Conservation (phyloP, 2,797 vertebrate genomes). For the Coendou prehensilis region DNA sequence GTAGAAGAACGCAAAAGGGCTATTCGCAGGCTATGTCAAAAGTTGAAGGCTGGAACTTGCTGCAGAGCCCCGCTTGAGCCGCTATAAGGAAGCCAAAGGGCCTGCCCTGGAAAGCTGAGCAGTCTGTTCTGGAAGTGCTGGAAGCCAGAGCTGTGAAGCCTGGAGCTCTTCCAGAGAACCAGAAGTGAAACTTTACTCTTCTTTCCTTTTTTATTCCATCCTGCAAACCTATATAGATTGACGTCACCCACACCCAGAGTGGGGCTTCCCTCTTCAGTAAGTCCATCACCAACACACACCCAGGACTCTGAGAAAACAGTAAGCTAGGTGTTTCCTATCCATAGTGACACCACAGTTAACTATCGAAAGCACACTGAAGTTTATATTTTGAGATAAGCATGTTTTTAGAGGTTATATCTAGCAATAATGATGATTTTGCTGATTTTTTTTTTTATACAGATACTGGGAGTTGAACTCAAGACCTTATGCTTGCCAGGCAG, state of each 20-base stretch:
- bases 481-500: too few relatives aligned
- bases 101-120: neutral
- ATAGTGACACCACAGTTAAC: neutral
- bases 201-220: neutral
- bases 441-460: too few relatives aligned
- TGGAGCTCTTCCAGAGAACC: neutral
- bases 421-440: constrained; percentile 43
- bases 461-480: too few relatives aligned
- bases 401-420: constrained; percentile 48
- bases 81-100: neutral
- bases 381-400: constrained; percentile 69
- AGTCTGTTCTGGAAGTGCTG: too few relatives aligned
- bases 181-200: neutral
- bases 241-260: neutral
- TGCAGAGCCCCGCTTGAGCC: too few relatives aligned
- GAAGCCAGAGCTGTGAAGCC: neutral
- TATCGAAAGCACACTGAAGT: constrained; percentile 16
- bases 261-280: neutral
- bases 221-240: neutral
- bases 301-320: neutral
- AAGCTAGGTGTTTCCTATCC: neutral
- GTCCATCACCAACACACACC: neutral
- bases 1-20: neutral
- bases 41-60: neutral
- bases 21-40: neutral